These are phyloP conservation scores for Odontothrips loti DNA, from an alignment of 2,888 invertebrate genomes.

Conservation along the genomic window DNA sequence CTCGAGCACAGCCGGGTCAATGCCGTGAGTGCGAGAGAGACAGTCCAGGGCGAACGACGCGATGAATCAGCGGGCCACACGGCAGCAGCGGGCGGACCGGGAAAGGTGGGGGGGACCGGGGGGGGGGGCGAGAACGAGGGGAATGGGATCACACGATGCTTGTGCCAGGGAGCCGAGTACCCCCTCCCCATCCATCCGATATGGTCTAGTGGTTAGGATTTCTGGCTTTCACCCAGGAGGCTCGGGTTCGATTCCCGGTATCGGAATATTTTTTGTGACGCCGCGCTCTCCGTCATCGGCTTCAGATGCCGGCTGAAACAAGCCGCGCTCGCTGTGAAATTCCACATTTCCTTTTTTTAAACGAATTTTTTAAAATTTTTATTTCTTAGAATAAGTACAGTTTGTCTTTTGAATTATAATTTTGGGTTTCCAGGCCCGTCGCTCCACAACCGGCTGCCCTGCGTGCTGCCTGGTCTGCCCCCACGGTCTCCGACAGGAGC, in stretches of 20 bases:
- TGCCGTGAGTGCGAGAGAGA: neutral
- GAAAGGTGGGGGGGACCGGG: neutral
- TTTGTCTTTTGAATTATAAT: no score
- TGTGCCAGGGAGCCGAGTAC: neutral
- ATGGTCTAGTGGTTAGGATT: constrained; percentile 59
- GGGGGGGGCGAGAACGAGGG: neutral
- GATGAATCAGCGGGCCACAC: no score
- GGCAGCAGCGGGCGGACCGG: neutral
- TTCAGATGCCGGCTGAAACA: no score
- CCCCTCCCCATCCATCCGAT: constrained; percentile 44
- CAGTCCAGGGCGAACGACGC: neutral
- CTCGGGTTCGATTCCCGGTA: constrained; percentile 71
- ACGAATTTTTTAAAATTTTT: neutral
- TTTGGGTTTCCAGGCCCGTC: no score
- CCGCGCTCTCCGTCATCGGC: no score
- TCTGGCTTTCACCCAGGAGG: constrained; percentile 62
- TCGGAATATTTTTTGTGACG: constrained; percentile 50
- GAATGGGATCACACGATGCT: neutral
- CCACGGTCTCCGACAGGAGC: no score
- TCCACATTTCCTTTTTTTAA: neutral
- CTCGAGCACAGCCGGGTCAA: no score
- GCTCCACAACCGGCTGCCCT: no score
- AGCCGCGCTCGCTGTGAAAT: neutral
- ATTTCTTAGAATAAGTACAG: no score
- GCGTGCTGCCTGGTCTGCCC: no score